These are phyloP conservation scores for Mesocricetus auratus DNA, from an alignment of 2,113 vertebrate genomes.

Conservation along the genomic window DNA sequence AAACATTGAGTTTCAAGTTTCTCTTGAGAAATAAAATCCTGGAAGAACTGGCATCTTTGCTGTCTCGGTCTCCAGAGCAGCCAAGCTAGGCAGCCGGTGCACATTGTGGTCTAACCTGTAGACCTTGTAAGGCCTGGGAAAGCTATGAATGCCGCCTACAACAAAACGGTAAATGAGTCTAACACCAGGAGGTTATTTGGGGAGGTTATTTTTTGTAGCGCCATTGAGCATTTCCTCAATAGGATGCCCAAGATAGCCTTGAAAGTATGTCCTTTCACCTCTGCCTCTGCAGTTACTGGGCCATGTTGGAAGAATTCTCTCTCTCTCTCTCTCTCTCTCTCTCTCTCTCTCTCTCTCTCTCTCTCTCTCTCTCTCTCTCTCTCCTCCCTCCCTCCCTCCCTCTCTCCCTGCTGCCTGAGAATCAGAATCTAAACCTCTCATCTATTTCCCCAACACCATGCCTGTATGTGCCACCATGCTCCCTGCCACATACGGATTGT, in stretches of 20 bases:
- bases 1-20: slow-evolving; percentile 53
- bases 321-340: no score
- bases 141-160: background rate
- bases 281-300: no score
- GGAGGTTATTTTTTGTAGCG: background rate
- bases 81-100: accelerated
- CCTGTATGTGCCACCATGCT: background rate
- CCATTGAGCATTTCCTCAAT: background rate
- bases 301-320: no score
- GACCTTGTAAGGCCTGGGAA: background rate
- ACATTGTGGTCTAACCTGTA: background rate
- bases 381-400: no score
- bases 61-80: background rate
- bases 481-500: background rate
- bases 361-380: no score
- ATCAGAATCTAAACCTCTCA: no score
- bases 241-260: no score
- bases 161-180: background rate
- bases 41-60: background rate
- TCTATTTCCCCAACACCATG: no score
- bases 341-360: no score
- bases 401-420: no score
- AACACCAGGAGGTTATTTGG: background rate
- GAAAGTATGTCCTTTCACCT: no score
- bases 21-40: background rate